Evolutionary conservation across 2,113 vertebrate species (phyloP).

Genomic region (Oriolus oriolus): DNA sequence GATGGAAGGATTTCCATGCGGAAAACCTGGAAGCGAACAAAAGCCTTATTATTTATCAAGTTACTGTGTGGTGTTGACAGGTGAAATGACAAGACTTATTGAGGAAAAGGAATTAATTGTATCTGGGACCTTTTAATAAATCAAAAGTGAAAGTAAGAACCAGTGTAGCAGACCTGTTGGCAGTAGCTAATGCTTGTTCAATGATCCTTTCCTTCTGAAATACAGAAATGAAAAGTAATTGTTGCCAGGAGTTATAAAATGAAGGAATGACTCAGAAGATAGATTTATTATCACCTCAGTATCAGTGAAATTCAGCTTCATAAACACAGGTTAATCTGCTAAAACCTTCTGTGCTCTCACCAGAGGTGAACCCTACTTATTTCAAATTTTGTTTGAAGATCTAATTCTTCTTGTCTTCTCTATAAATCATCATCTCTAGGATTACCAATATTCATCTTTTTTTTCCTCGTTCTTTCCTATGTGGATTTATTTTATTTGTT

Average conservation of each 20-base stretch:
- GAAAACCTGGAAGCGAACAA: not conserved
- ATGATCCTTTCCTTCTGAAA: slow-evolving; percentile 22
- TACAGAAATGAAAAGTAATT: slow-evolving; percentile 18
- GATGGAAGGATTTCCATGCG: not conserved
- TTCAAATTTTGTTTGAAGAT: not conserved
- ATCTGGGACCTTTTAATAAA: slow-evolving; percentile 22
- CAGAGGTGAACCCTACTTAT: not conserved
- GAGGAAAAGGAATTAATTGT: not conserved
- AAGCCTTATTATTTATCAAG: not conserved
- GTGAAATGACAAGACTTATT: not conserved
- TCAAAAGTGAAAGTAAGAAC: not conserved
- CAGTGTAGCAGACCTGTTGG: not conserved
- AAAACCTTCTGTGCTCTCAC: not conserved
- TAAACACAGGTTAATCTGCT: slow-evolving; percentile 42
- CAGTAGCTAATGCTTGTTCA: slow-evolving; percentile 15
- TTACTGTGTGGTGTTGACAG: not conserved
- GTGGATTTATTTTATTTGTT: slow-evolving; percentile 5
- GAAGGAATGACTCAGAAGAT: slow-evolving; percentile 7
- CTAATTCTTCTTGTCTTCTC: not conserved
- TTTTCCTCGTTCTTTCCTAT: not conserved
- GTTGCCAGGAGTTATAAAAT: slow-evolving; percentile 42
- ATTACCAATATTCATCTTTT: not conserved
- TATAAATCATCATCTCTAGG: slow-evolving; percentile 15
- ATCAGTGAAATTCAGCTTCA: slow-evolving; percentile 14
- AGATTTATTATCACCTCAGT: slow-evolving; percentile 28